These are phyloP conservation scores for Ceyx cyanopectus DNA, from an alignment of 2,113 vertebrate genomes.

Conservation along the genomic window DNA sequence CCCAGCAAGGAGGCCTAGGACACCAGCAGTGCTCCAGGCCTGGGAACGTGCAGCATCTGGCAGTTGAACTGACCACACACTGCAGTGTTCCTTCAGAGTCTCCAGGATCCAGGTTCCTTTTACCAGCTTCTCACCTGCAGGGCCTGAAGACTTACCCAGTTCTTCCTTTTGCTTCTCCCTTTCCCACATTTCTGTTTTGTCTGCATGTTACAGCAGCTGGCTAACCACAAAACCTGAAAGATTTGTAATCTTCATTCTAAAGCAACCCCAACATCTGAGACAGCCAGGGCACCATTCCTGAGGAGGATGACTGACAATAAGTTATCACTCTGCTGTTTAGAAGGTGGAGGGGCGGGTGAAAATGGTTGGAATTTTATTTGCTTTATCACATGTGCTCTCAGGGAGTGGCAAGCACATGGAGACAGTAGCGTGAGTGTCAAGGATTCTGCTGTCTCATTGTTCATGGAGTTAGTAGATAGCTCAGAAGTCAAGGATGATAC, in stretches of 20 bases:
- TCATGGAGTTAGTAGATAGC: neutral
- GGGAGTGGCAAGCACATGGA: neutral
- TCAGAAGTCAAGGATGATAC: conserved; percentile 21
- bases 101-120: neutral
- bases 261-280: neutral
- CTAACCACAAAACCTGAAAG: neutral
- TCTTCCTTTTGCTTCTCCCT: neutral
- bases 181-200: neutral
- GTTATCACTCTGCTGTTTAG: neutral
- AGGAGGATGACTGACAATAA: neutral
- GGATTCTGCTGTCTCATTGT: neutral
- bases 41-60: neutral
- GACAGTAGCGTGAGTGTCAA: neutral
- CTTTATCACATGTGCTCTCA: neutral
- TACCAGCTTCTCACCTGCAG: neutral
- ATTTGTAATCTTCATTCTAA: neutral
- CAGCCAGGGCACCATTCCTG: fast-evolving
- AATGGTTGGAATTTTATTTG: neutral
- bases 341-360: neutral
- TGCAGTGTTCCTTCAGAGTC: neutral
- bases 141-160: neutral
- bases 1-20: neutral
- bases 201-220: neutral
- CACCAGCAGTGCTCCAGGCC: neutral
- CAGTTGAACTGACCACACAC: neutral